phyloP scores from a whole-genome alignment of 2,888 invertebrate species.

The Nowickia ferox region DNA sequence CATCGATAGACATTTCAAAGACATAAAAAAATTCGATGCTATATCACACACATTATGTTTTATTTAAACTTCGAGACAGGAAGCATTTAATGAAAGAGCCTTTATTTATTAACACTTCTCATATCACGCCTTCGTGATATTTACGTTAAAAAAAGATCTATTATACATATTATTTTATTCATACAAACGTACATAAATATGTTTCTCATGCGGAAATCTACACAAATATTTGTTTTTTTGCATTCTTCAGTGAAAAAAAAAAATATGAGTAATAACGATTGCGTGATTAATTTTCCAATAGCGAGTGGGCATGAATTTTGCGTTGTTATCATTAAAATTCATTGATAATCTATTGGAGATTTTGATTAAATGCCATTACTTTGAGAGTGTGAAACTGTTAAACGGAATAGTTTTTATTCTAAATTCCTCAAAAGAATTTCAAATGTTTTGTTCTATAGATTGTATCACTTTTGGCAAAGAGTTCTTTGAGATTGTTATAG shows the following conservation, averaged over 20 bases:
- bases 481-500: not conserved
- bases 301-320: not conserved
- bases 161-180: not conserved
- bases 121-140: not conserved
- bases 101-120: no score
- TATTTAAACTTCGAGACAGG: no score
- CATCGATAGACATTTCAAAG: no score
- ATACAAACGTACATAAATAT: not conserved
- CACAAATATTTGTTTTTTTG: conserved; percentile 47
- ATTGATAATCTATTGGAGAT: conserved; percentile 31
- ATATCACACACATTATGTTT: no score
- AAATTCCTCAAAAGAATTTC: conserved; percentile 17
- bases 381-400: not conserved
- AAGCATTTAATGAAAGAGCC: no score
- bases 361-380: conserved; percentile 20
- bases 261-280: conserved; percentile 23
- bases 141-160: not conserved
- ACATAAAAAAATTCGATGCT: no score
- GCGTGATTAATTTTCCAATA: conserved; percentile 17
- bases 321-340: conserved; percentile 22
- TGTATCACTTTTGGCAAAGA: not conserved
- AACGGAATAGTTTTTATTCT: conserved; percentile 9
- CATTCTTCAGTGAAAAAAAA: conserved; percentile 39
- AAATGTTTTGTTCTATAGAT: conserved; percentile 5
- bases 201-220: conserved; percentile 52